Base-by-base conservation (phyloP, 2,797 vertebrate species). In the Myotis pilosus region DNA sequence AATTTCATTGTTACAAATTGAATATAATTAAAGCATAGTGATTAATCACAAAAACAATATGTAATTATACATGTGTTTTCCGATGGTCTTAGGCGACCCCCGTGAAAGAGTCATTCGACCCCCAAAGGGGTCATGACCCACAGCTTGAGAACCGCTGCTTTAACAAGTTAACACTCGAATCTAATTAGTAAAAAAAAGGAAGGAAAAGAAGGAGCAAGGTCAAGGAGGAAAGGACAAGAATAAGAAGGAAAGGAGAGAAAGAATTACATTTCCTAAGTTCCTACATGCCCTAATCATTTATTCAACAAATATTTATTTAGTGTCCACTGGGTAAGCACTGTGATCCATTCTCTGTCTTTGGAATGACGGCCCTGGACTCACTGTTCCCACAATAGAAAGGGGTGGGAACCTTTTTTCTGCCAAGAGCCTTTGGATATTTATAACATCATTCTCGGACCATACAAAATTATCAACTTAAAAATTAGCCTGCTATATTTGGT, bases 141-240 rank as follows among this genome's bases (percentile, higher is more conserved):
- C 44, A 44, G 44, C 10, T 44, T 44, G 44, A 44, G 10, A 44
- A 44, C 44, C 9, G 2, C 10, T 44, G 44, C 36, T 82, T 93
- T 62, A 96, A 83, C n/a, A 93, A 69, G 25, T 78, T 90, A 91
- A 94, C 60, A 81, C 11, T 20, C 23, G 81, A 38, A 20, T 20
- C 23, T 84, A 38, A 20, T 74, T 93, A 64, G 33, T 44, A 80
- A 81, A 92, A 91, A 89, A 89, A 78, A 64, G 68, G 44, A 92
- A 71, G n/a, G 44, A 64, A 91, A 74, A 92, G 78, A 72, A 92
- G 55, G 62, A 51, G 47, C 6, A 6, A 57, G 53, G 64, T n/a
- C 33, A 41, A 91, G 72, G 55, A 91, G 12, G 30, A 86, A 86
- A 93, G 33, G 22, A 38, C 25, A 64, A 86, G 8, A 68, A 87